Evolutionary conservation across 2,797 vertebrate genomes (phyloP).

Genomic region (Florisuga fusca): DNA sequence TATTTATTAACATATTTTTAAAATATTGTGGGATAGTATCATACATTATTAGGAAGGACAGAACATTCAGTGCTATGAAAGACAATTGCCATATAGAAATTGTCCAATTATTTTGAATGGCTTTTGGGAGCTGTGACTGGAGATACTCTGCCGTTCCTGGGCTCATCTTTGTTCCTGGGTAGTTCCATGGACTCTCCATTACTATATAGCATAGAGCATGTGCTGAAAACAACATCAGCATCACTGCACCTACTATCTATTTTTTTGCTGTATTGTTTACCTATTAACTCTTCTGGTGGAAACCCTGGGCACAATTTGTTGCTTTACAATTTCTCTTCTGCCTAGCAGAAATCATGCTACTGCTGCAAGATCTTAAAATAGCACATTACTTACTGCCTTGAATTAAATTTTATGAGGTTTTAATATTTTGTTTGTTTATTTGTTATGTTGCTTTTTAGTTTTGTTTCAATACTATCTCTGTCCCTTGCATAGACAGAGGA

Average conservation of each 20-base stretch:
- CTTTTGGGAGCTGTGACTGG: neutral
- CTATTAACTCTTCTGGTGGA: neutral
- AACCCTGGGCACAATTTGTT: neutral
- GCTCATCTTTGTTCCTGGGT: neutral
- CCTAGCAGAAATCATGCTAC: neutral
- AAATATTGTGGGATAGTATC: neutral
- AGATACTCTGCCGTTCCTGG: neutral
- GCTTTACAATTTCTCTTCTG: neutral
- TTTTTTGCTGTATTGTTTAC: neutral
- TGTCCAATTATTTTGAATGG: fast-evolving
- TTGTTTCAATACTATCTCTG: neutral
- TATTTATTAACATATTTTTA: neutral
- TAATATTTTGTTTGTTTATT: neutral
- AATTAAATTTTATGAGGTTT: neutral
- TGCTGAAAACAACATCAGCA: neutral
- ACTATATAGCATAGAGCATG: neutral
- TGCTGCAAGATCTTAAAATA: neutral
- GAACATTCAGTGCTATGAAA: neutral
- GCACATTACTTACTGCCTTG: neutral
- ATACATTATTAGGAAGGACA: neutral
- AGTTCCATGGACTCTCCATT: neutral
- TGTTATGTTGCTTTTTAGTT: neutral
- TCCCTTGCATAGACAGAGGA: neutral
- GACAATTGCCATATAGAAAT: neutral
- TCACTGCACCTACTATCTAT: fast-evolving